These are phyloP conservation scores for Brienomyrus brachyistius DNA, from an alignment of 2,113 vertebrate species.

Conservation along the genomic window DNA sequence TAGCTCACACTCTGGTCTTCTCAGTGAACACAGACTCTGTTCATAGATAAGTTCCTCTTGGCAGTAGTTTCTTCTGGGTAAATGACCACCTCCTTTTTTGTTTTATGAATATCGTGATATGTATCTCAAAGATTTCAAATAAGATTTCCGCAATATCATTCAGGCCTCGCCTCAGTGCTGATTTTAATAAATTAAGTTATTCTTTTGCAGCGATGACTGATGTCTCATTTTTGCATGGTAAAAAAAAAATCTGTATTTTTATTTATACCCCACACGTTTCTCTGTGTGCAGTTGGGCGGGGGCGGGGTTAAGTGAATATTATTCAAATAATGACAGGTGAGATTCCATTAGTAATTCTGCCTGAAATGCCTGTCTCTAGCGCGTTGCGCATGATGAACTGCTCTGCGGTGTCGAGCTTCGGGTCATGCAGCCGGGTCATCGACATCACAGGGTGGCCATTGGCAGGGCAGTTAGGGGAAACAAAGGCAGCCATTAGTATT, in stretches of 20 bases:
- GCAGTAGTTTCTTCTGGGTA: neutral
- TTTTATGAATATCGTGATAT: neutral
- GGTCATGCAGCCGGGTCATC: neutral
- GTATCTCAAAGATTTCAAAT: neutral
- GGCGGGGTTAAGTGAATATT: neutral
- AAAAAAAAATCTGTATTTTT: neutral
- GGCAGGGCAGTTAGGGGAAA: slow-evolving; percentile 19
- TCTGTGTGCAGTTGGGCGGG: neutral
- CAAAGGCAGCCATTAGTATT: slow-evolving; percentile 14
- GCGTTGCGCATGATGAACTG: neutral
- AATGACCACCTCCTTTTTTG: neutral
- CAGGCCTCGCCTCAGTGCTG: neutral
- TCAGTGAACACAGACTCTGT: too few relatives aligned
- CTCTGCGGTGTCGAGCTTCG: neutral
- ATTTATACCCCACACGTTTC: neutral
- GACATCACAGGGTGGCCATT: neutral
- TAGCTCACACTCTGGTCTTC: too few relatives aligned
- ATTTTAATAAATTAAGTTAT: neutral
- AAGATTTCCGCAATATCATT: neutral
- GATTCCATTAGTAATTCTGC: neutral
- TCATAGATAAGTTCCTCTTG: too few relatives aligned
- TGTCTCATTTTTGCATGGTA: neutral
- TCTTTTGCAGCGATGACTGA: neutral
- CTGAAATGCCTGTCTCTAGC: neutral
- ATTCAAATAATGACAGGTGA: neutral